A percentile compares a stretch with the other conserved stretches of the same genome.
Conservation (phyloP, 1,140 invertebrate genomes). For the Cydia fagiglandana region DNA sequence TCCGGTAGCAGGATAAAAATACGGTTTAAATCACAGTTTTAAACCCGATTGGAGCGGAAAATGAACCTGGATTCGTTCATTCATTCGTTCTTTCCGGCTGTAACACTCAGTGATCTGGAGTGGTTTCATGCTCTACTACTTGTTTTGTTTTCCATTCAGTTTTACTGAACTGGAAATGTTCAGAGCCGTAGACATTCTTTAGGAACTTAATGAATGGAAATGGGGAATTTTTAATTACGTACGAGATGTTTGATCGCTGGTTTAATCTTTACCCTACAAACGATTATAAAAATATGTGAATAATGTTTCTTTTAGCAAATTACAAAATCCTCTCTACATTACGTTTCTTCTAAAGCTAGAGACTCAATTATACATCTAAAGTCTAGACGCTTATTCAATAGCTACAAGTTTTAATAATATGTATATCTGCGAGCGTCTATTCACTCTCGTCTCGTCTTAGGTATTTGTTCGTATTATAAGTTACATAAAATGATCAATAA, state of each 20-base stretch:
- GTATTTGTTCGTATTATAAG: no score
- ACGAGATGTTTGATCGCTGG: neutral
- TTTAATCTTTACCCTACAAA: neutral
- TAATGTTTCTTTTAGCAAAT: neutral
- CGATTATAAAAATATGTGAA: neutral
- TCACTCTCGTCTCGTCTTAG: no score
- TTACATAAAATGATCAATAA: no score
- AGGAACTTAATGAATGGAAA: neutral
- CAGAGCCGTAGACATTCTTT: neutral
- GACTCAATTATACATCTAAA: no score
- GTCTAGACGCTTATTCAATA: no score
- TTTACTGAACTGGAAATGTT: constrained; percentile 13
- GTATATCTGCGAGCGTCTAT: no score
- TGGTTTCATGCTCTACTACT: neutral
- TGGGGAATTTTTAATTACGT: neutral
- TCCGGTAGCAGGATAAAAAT: neutral
- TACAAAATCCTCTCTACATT: neutral
- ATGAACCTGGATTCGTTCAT: constrained; percentile 20
- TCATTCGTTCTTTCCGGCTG: constrained; percentile 26
- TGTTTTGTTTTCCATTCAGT: constrained; percentile 12
- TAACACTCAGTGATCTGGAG: constrained; percentile 15
- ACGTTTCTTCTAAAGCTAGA: no score
- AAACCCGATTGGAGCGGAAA: constrained; percentile 14
- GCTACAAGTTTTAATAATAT: no score
- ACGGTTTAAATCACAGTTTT: neutral